Evolutionary conservation across 2,113 vertebrate species (phyloP).

Genomic region (Odocoileus virginianus): DNA sequence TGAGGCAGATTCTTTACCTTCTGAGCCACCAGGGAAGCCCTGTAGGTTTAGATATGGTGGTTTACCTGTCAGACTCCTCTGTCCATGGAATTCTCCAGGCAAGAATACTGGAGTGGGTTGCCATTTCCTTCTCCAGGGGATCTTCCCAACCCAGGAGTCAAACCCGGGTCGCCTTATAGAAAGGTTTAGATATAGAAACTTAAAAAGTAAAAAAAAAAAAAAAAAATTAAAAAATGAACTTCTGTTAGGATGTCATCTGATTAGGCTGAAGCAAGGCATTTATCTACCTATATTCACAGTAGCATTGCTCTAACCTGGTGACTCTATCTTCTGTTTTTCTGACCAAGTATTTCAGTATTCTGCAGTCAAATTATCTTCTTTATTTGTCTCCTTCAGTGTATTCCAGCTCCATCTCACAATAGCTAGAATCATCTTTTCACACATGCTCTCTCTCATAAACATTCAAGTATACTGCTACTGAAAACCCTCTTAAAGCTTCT

Average conservation of each 20-base stretch:
- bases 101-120: background rate
- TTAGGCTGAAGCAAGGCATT: background rate
- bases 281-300: no score
- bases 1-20: background rate
- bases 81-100: background rate
- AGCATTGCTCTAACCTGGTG: background rate
- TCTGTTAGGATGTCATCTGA: background rate
- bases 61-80: background rate
- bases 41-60: background rate
- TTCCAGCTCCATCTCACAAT: background rate
- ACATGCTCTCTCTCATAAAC: background rate
- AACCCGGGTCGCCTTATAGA: accelerated
- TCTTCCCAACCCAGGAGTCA: background rate
- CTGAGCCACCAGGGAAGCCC: background rate
- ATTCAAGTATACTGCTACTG: background rate
- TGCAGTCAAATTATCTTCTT: background rate
- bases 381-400: background rate
- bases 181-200: background rate
- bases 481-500: background rate
- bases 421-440: background rate
- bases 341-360: background rate
- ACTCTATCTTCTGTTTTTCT: background rate
- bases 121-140: background rate
- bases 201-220: background rate
- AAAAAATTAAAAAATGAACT: background rate